phyloP scores from a whole-genome alignment of 2,797 vertebrate genomes.

The Simalia tracyae region DNA sequence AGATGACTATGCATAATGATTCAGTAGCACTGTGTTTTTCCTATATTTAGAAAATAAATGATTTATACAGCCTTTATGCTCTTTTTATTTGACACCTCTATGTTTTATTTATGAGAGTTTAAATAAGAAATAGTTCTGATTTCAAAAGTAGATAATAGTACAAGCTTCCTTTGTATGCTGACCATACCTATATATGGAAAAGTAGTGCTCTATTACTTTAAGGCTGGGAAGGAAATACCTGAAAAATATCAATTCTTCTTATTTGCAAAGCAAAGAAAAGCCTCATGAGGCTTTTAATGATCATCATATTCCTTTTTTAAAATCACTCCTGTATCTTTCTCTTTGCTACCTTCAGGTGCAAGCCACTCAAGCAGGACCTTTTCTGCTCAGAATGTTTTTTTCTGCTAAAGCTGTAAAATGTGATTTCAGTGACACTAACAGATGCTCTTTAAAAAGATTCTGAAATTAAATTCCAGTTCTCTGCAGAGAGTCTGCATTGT shows the following conservation, averaged over 20 bases:
- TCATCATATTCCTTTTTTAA: background rate
- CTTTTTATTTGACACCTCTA: background rate
- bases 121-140: background rate
- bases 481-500: background rate
- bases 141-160: background rate
- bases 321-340: background rate
- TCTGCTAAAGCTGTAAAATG: background rate
- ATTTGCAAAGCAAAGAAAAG: background rate
- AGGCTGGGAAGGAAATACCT: background rate
- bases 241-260: background rate
- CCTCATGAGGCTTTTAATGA: background rate
- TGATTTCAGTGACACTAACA: background rate
- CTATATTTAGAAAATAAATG: background rate
- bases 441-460: background rate
- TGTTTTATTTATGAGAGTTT: background rate
- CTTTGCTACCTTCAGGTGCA: background rate
- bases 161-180: background rate
- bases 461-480: background rate
- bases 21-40: background rate
- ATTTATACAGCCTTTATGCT: background rate
- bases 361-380: background rate
- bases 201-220: background rate
- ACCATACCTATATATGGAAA: background rate
- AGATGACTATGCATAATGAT: background rate
- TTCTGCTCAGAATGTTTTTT: background rate